A percentile compares a stretch with the other conserved stretches of the same genome.
Evolutionary conservation across 1,140 invertebrate genomes (phyloP).

Genomic region (Panulirus ornatus): DNA sequence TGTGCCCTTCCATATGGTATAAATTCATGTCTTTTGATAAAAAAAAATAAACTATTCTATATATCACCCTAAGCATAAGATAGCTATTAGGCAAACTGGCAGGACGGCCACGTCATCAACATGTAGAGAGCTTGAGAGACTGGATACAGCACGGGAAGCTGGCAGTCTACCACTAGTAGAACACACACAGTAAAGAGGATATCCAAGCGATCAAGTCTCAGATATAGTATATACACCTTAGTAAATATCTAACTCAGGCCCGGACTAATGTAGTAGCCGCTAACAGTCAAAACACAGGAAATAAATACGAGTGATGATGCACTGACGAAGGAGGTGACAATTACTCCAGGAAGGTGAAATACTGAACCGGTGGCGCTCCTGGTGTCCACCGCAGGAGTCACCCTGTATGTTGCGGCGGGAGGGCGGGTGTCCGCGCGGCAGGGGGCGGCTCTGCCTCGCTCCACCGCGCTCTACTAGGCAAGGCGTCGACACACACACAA

Average conservation of each 20-base stretch:
- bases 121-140: background rate
- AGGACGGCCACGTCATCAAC: too few relatives aligned
- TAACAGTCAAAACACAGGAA: conserved; percentile 5
- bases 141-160: background rate
- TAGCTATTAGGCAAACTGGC: background rate
- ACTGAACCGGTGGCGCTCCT: conserved; percentile 34
- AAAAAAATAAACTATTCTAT: background rate
- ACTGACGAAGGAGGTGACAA: conserved; percentile 1
- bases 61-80: background rate
- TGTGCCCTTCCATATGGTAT: background rate
- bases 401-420: background rate
- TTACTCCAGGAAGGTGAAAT: background rate
- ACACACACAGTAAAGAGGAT: background rate
- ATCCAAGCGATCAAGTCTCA: background rate
- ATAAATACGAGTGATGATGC: conserved; percentile 2
- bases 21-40: background rate
- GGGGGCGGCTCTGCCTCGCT: background rate
- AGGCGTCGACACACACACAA: conserved; percentile 10
- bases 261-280: background rate
- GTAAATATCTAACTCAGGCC: conserved; percentile 23
- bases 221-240: background rate
- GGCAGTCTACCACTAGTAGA: background rate
- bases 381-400: conserved; percentile 39
- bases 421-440: background rate
- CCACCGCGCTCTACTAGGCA: background rate